A percentile compares a stretch with the other conserved stretches of the same genome.
Conservation (phyloP, 2,888 invertebrate species). For the Tetragonula carbonaria region DNA sequence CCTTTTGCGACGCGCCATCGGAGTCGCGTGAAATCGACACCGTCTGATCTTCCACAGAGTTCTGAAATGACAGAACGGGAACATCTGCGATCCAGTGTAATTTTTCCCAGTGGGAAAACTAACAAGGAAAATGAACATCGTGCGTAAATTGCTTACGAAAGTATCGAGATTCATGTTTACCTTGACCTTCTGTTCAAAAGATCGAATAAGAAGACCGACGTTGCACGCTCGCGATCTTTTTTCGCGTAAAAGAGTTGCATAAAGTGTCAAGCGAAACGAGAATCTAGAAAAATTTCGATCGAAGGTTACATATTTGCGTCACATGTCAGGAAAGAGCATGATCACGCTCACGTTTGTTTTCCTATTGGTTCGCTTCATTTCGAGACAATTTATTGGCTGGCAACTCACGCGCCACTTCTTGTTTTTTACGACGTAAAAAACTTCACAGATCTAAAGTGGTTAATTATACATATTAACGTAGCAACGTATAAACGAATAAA, state of each 20-base stretch:
- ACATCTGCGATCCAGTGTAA: not conserved
- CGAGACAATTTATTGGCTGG: accelerated
- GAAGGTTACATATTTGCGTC: not conserved
- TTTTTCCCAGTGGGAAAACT: not conserved
- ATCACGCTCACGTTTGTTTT: conserved; percentile 28
- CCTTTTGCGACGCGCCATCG: conserved; percentile 3
- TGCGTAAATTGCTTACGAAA: not conserved
- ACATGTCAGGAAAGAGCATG: not conserved
- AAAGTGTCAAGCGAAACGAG: not conserved
- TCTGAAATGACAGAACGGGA: conserved; percentile 3
- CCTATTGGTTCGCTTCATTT: not conserved
- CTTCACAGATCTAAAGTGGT: not conserved
- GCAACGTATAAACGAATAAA: no score
- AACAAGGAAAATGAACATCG: not conserved
- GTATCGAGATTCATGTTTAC: conserved; percentile 37
- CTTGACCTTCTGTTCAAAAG: conserved; percentile 30
- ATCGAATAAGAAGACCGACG: conserved; percentile 25
- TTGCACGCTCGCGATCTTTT: conserved; percentile 21
- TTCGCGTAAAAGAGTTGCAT: no score
- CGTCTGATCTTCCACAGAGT: not conserved
- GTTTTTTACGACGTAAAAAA: not conserved
- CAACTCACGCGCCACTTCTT: not conserved
- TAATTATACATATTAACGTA: no score
- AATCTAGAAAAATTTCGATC: conserved; percentile 13
- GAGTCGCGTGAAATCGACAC: conserved; percentile 12